Evolutionary conservation across 2,888 invertebrate species (phyloP).

Genomic region (Eudemis profundana): DNA sequence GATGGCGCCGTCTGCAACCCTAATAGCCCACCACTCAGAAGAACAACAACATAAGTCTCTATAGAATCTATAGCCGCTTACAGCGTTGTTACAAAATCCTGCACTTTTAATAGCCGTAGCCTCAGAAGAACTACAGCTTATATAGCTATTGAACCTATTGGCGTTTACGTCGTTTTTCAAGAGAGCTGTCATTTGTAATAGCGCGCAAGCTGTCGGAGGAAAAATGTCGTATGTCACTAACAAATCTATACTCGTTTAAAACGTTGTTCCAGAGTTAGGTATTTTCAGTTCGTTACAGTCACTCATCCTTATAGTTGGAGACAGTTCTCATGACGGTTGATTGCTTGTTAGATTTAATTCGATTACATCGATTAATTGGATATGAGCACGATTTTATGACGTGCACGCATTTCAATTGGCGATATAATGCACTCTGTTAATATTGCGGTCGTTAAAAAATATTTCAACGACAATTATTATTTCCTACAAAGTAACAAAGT

Average conservation of each 20-base stretch:
- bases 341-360: constrained; percentile 30
- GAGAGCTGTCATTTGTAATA: neutral
- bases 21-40: constrained; percentile 5
- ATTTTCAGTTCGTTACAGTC: constrained; percentile 19
- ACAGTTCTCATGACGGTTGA: constrained; percentile 26
- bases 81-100: neutral
- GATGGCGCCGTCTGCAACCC: constrained; percentile 34
- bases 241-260: neutral
- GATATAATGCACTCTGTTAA: too few species aligned
- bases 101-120: neutral
- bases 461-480: too few species aligned
- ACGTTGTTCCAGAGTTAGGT: neutral
- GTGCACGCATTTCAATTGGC: constrained; percentile 15
- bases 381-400: constrained; percentile 19
- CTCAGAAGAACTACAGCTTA: neutral
- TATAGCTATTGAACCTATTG: neutral
- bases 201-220: neutral
- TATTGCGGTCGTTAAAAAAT: too few species aligned
- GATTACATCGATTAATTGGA: constrained; percentile 23
- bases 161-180: neutral
- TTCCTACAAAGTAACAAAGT: too few species aligned
- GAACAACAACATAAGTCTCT: neutral
- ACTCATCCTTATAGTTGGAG: constrained; percentile 19
- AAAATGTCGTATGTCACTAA: neutral
- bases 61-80: neutral